Evolutionary conservation across 1,140 invertebrate species (phyloP), one percentile per base, ranked within the genome.

Genomic region (Drosophila auraria): DNA sequence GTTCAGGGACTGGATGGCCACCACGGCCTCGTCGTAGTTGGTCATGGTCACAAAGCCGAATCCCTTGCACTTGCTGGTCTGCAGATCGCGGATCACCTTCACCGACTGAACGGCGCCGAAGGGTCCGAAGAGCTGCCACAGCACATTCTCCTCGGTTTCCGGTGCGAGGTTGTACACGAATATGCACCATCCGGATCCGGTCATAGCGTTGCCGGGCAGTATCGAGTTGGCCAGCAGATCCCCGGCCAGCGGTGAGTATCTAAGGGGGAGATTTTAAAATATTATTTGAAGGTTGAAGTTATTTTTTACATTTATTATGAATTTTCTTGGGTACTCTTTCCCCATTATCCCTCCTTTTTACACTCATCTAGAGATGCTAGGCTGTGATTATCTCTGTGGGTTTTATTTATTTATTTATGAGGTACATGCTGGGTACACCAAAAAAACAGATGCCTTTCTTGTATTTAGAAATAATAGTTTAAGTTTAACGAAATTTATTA

Each of bases 21-120:
- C 96, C 65, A 97, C 95, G 53, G 97, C 97, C 93, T 98, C 97
- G 87, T 98, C 97, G 91, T 98, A 98, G 93, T 98, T 97, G 92
- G 97, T 97, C 97, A 98, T 98, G 57, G 97, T 98, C 59, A 98
- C 97, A 93, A 98, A 98, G 56, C 97, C 97, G 93, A 98, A 98
- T 59, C 97, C 97, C 94, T 98, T 98, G 94, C 97, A 98, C 93
- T 98, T 98, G 94, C 97, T 97, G 60, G 97, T 97, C 83, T 97
- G 96, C 76, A 96, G 95, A 94, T 98, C 97, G 81, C 97, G 95
- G 92, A 98, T 97, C 60, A 97, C 96, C 94, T 98, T 98, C 59
- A 98, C 97, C 93, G 96, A 97, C 93, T 98, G 97, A 69, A 98
- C 97, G 72, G 97, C 97, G 63, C 97, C 97, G 92, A 98, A 98